Conservation (phyloP, 2,797 vertebrate genomes). For the Clarias platycephalus region DNA sequence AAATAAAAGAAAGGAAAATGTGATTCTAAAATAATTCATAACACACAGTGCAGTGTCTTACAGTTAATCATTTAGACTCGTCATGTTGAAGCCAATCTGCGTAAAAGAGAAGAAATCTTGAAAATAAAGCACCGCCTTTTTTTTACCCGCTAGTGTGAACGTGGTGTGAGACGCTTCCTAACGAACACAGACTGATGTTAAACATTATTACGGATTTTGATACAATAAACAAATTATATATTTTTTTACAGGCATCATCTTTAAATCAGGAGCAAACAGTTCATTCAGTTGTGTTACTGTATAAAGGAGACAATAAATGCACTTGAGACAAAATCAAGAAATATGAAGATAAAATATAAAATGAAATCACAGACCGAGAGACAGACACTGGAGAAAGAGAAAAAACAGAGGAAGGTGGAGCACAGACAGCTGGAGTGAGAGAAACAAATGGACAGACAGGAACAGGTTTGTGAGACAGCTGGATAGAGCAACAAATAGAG, state of each 20-base stretch:
- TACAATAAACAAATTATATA: not conserved
- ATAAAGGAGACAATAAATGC: not conserved
- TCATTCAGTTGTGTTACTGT: not conserved
- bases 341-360: not conserved
- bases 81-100: not conserved
- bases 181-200: not conserved
- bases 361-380: not conserved
- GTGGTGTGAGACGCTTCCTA: not conserved
- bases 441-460: not conserved
- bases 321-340: slow-evolving; percentile 5
- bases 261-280: not conserved
- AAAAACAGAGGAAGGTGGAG: not conserved
- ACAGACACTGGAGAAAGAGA: not conserved
- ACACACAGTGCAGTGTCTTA: not conserved
- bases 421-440: not conserved
- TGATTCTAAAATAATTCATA: not conserved
- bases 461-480: not conserved
- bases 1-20: not conserved
- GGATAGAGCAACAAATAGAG: not conserved
- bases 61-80: not conserved
- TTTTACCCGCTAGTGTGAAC: not conserved
- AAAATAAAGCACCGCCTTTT: not conserved
- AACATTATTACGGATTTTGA: not conserved
- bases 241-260: not conserved
- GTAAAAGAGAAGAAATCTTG: not conserved